Conservation (phyloP, 2,113 vertebrate genomes). For the Varanus salvator region DNA sequence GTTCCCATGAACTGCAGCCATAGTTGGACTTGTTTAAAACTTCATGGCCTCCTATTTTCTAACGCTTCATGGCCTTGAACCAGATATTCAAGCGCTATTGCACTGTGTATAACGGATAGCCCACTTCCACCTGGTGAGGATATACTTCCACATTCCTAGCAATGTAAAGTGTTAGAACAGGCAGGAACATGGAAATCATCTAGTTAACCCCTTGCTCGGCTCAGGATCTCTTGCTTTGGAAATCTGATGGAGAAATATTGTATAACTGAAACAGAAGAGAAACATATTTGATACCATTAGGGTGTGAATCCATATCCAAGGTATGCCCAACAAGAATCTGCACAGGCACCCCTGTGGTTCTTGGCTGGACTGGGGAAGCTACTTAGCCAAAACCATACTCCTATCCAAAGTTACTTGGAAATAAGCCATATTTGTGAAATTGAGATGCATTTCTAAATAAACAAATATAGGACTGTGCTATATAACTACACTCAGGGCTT, state of each 20-base stretch:
- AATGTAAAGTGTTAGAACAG: no score
- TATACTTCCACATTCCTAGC: background rate
- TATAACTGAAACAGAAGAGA: background rate
- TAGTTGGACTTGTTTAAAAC: background rate
- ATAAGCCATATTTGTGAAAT: background rate
- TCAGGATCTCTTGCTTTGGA: background rate
- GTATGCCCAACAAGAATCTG: background rate
- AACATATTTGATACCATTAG: background rate
- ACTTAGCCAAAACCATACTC: background rate
- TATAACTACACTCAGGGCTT: no score
- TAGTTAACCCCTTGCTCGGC: no score
- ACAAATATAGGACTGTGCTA: background rate
- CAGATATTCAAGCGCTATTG: background rate
- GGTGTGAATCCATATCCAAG: background rate
- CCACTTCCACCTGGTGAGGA: background rate
- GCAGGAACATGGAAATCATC: no score
- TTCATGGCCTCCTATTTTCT: background rate
- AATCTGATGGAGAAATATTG: background rate
- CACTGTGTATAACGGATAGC: background rate
- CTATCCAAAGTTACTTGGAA: background rate
- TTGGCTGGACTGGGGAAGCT: background rate
- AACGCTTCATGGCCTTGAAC: background rate
- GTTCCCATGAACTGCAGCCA: background rate
- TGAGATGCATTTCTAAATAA: background rate
- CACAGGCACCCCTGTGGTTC: background rate